Conservation (phyloP, 2,797 vertebrate species). For the Sibirionetta formosa region DNA sequence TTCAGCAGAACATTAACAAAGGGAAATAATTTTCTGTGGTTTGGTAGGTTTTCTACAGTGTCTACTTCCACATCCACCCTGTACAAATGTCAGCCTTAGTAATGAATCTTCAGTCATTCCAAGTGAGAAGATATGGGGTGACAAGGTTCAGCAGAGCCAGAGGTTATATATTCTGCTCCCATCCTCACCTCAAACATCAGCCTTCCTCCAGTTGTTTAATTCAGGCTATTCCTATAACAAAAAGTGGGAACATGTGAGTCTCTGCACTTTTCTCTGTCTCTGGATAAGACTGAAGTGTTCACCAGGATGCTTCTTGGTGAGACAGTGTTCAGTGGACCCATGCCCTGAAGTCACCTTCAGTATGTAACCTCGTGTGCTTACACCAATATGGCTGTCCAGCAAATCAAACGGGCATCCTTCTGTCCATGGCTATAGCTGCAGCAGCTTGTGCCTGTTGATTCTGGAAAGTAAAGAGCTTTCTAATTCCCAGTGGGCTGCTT, state of each 20-base stretch:
- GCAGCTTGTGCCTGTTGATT: neutral
- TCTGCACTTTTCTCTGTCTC: neutral
- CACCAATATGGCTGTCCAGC: too few species aligned
- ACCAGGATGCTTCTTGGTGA: neutral
- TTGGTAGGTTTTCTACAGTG: neutral
- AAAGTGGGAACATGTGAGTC: fast-evolving
- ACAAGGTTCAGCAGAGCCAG: neutral
- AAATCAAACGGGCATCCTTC: fast-evolving
- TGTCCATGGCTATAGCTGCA: fast-evolving
- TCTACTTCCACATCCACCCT: neutral
- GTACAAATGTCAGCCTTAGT: neutral
- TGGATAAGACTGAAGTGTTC: neutral
- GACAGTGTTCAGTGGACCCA: fast-evolving
- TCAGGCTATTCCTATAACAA: neutral
- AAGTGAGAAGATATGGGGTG: fast-evolving
- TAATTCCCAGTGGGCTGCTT: neutral
- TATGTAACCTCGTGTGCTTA: neutral
- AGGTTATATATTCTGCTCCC: neutral
- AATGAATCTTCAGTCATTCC: neutral
- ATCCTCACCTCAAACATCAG: neutral
- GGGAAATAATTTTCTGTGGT: neutral
- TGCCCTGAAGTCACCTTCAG: neutral
- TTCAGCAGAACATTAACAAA: neutral
- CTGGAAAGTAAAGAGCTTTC: neutral
- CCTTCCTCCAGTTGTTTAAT: neutral